A percentile compares a stretch with the other conserved stretches of the same genome.
These are phyloP conservation scores for Theropithecus gelada DNA, from an alignment of 2,113 vertebrate genomes.

Conservation along the genomic window DNA sequence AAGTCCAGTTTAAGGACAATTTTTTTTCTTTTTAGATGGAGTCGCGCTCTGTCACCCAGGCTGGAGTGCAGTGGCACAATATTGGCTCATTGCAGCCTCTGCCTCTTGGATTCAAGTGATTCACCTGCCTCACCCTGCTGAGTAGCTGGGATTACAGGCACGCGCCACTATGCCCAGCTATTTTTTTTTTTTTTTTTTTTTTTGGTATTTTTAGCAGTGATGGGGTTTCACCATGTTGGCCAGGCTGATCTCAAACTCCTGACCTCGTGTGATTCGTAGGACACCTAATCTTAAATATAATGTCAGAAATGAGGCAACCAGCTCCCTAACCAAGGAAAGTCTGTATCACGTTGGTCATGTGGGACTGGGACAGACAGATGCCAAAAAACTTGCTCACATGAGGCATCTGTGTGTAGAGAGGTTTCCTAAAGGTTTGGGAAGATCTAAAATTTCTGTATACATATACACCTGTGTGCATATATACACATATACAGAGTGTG, in stretches of 20 bases:
- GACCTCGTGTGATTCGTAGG: background rate
- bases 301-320: background rate
- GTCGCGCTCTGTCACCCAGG: too few relatives aligned
- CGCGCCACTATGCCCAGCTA: rapidly evolving
- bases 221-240: too few relatives aligned
- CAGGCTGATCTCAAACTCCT: too few relatives aligned
- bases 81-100: too few relatives aligned
- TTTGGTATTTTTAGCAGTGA: too few relatives aligned
- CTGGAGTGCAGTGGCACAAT: too few relatives aligned
- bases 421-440: background rate
- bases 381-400: background rate
- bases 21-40: too few relatives aligned
- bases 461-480: background rate
- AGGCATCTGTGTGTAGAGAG: background rate
- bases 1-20: background rate
- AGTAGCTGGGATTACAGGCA: too few relatives aligned
- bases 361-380: background rate
- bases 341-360: background rate
- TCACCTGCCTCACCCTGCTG: too few relatives aligned
- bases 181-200: too few relatives aligned
- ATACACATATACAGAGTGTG: too few relatives aligned
- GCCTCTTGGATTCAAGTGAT: too few relatives aligned
- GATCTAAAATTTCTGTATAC: background rate
- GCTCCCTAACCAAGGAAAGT: background rate
- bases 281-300: background rate